These are phyloP conservation scores for Zeus faber DNA, from an alignment of 2,113 vertebrate genomes.

Conservation along the genomic window DNA sequence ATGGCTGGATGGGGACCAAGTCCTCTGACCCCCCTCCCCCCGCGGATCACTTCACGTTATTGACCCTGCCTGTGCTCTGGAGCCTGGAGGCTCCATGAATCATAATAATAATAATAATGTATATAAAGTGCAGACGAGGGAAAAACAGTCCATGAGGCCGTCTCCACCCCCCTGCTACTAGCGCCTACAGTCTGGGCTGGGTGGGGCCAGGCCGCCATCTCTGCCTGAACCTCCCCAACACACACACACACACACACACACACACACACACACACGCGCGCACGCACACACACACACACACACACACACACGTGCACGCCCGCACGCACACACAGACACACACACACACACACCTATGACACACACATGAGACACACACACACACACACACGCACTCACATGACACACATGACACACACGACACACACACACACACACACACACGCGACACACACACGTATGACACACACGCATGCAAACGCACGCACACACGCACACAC, in stretches of 20 bases:
- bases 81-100: background rate
- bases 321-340: background rate
- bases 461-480: no score
- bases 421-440: no score
- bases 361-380: background rate
- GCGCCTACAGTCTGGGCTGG: background rate
- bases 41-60: conserved; percentile 47
- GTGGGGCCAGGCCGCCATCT: background rate
- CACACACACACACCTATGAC: background rate
- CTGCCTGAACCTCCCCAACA: background rate
- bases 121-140: background rate
- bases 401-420: no score
- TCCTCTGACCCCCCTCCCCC: conserved; percentile 49
- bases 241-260: background rate
- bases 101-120: background rate
- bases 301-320: background rate
- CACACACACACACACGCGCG: background rate
- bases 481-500: background rate
- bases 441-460: no score
- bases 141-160: background rate
- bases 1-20: conserved; percentile 51
- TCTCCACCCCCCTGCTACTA: background rate
- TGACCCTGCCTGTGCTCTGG: no score
- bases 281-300: background rate
- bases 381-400: background rate